Base-by-base conservation (phyloP, 1,140 invertebrate species). In the Neodiprion fabricii region DNA sequence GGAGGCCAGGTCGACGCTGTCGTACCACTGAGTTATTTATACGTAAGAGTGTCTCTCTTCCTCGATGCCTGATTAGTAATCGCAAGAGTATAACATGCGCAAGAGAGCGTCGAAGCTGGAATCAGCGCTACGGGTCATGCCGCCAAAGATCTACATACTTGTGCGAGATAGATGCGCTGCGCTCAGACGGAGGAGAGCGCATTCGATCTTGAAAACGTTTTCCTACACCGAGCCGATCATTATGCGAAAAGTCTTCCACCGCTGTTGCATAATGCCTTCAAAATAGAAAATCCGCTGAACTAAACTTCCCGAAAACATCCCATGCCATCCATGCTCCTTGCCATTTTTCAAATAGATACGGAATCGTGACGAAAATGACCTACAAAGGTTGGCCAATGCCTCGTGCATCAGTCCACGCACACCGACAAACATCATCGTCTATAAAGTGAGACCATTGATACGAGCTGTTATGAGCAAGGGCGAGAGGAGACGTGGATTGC, bases 1-100 rank as follows among this genome's bases (percentile, higher is more conserved):
- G 85, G 82, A 86, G 85, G 84, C 85, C 82, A 86, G 85, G 84
- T 85, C 82, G 80, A 79, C 76, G 79, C 80, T 85, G 85, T 85
- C 84, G 40, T 49, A 72, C 74, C 72, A 61, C n/a, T 61, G 53
- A 61, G 53, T 61, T 83, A 81, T 86, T 83, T 85, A 85, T 83
- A 82, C 83, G 84, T 82, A 77, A 40, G 28, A 40, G 28, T 40
- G 28, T 40, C 28, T 40, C 28, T 40, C 28, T 83, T 84, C 85
- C 84, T 83, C 82, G 81, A 84, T 83, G 80, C 78, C 71, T 78
- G 82, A 85, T 85, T 85, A 85, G 79, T 77, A 85, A 85, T 84
- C 83, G 81, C 73, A 12, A 61, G 11, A 17, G 78, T 80, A 40
- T 40, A 40, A 40, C 28, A 40, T 40, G 28, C 80, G 84, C 79